A percentile compares a stretch with the other conserved stretches of the same genome.
Evolutionary conservation across 2,888 invertebrate genomes (phyloP).

Genomic region (Amblyjoppa fuscipennis): DNA sequence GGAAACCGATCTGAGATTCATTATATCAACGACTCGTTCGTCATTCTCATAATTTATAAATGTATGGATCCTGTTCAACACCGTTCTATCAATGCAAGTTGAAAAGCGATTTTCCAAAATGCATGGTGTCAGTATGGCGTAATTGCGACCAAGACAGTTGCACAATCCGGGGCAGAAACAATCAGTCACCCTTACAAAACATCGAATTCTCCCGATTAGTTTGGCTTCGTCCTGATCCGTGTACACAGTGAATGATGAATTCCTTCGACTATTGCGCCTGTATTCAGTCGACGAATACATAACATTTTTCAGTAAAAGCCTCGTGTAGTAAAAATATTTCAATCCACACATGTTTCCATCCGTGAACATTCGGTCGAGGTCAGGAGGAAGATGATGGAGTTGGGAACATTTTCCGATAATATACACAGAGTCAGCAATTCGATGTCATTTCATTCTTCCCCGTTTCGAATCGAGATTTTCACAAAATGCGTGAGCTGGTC

Average conservation of each 20-base stretch:
- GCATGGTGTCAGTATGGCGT: neutral
- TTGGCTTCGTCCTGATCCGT: neutral
- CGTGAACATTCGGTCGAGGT: neutral
- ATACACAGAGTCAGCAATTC: neutral
- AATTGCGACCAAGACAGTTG: neutral
- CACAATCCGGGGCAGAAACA: slow-evolving; percentile 1
- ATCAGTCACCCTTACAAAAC: slow-evolving; percentile 3
- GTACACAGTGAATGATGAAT: slow-evolving; percentile 16
- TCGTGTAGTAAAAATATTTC: neutral
- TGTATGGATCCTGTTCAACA: neutral
- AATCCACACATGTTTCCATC: neutral
- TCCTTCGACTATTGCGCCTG: neutral
- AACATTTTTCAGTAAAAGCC: neutral
- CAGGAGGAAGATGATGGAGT: neutral
- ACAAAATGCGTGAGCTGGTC: slow-evolving; percentile 21
- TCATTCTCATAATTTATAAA: slow-evolving; percentile 2
- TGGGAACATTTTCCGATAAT: slow-evolving; percentile 1
- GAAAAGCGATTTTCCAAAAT: neutral
- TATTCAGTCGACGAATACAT: neutral
- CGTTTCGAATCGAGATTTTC: slow-evolving; percentile 2
- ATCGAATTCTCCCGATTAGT: neutral
- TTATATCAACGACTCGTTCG: neutral
- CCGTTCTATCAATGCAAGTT: slow-evolving; percentile 14
- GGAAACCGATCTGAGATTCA: neutral
- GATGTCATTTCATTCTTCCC: neutral